These are phyloP conservation scores for Ia io DNA, from an alignment of 2,113 vertebrate species.

Conservation along the genomic window DNA sequence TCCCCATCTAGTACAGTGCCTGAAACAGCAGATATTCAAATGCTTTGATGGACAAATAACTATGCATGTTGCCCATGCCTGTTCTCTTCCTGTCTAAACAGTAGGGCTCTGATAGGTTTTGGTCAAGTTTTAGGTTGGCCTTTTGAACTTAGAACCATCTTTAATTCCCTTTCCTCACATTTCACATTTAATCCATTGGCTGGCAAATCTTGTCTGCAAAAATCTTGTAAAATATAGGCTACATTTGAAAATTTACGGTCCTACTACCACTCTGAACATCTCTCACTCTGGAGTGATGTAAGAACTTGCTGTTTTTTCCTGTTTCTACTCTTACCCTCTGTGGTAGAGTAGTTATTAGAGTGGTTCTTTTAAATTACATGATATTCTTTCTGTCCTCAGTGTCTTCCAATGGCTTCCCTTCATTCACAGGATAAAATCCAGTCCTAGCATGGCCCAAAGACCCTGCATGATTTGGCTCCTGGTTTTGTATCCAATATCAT, in stretches of 20 bases:
- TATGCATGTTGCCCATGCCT: neutral
- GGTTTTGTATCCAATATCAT: neutral
- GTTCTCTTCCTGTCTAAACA: neutral
- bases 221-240: conserved; percentile 34
- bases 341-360: neutral
- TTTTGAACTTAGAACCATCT: conserved; percentile 18
- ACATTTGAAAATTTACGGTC: conserved; percentile 7
- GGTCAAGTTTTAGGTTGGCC: neutral
- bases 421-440: neutral
- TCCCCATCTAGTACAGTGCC: neutral
- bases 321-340: neutral
- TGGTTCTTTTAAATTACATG: neutral
- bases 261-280: neutral
- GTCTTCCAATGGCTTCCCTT: neutral
- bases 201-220: neutral
- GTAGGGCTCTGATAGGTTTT: neutral
- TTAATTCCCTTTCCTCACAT: conserved; percentile 26
- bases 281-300: neutral
- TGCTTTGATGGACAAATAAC: neutral
- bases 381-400: neutral
- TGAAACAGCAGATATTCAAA: neutral
- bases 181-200: neutral
- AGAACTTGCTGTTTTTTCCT: conserved; percentile 23
- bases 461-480: neutral
- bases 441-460: neutral